Evolutionary conservation across 2,113 vertebrate genomes (phyloP), one percentile per base, ranked within the genome.

Genomic region (Gymnogyps californianus): DNA sequence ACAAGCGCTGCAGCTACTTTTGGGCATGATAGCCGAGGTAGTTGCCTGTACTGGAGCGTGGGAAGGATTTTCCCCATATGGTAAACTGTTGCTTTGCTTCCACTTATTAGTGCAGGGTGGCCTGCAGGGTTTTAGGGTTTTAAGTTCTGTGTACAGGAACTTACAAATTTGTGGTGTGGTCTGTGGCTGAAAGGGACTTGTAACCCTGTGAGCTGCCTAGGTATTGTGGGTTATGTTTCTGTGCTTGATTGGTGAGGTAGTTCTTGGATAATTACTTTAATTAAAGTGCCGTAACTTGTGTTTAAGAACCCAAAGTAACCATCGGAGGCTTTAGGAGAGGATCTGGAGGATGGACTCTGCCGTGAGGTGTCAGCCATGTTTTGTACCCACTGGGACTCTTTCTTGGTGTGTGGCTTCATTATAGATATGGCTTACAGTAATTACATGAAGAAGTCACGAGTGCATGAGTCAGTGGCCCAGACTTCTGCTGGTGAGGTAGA

Each of bases 291-390:
- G 1, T 16, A 6, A 24, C 8, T 22, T 24, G 58, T 46, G 55
- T 66, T 71, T 67, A 62, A 47, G 83, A 74, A 5, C 8, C 16
- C 9, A 0, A 17, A 47, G 71, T 64, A 74, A 5, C 20, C 19
- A 0, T 4, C 0, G 4, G 66, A 44, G 58, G 62, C 49, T 85
- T 19, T 49, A 4, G 85, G 55, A 84, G 70, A 54, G 58, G 58
- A 38, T 52, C 49, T 34, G 78, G 51, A 46, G 72, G 42, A 8
- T 49, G 47, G 17, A 8, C 7, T 42, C 10, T 29, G 66, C 65
- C 0, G 0, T 38, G 46, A 6, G 28, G n/a, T 21, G 32, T 17
- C 16, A 44, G 55, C 40, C 1, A 1, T 6, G 13, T 5, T 76
- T 24, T 4, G 15, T 31, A 51, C 22, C 54, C 32, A 2, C 64